phyloP scores from a whole-genome alignment of 30 jellyfish, hydroid and myxozoan species.

The Turritopsis dohrnii region DNA sequence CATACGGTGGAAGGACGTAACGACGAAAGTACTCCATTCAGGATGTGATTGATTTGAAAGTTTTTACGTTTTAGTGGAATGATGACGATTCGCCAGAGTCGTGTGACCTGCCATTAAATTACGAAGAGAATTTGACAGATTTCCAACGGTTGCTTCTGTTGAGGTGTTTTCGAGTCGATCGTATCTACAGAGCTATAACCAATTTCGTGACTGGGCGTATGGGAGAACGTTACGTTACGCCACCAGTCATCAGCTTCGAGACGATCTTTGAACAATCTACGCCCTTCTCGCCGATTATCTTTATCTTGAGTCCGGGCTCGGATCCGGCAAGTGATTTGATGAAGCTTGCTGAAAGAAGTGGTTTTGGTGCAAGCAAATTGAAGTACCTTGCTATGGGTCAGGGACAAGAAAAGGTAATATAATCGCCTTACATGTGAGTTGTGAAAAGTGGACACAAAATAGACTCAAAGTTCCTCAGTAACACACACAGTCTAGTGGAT shows the following conservation, averaged over 20 bases:
- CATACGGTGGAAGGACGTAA: too few species aligned
- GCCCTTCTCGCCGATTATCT: conserved; percentile 89
- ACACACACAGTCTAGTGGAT: too few species aligned
- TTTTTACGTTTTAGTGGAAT: conserved; percentile 60
- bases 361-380: conserved; percentile 83
- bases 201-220: conserved; percentile 67
- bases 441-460: not conserved
- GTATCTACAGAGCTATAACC: conserved; percentile 89
- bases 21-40: too few species aligned
- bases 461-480: not conserved
- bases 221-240: conserved; percentile 94
- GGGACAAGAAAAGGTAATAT: conserved; percentile 96
- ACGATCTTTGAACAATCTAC: conserved; percentile 91
- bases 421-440: too few species aligned
- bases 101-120: conserved; percentile 51
- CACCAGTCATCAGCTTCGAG: conserved; percentile 90
- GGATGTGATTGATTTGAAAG: too few species aligned
- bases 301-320: conserved; percentile 95
- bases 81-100: conserved; percentile 83
- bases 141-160: conserved; percentile 70
- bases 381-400: conserved; percentile 94
- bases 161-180: conserved; percentile 89
- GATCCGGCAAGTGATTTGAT: conserved; percentile 94
- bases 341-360: conserved; percentile 92
- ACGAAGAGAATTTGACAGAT: conserved; percentile 60